Percentiles rank a stretch among this genome's conserved stretches.
Conservation (phyloP, 2,888 invertebrate species). For the Augiades crinisus region DNA sequence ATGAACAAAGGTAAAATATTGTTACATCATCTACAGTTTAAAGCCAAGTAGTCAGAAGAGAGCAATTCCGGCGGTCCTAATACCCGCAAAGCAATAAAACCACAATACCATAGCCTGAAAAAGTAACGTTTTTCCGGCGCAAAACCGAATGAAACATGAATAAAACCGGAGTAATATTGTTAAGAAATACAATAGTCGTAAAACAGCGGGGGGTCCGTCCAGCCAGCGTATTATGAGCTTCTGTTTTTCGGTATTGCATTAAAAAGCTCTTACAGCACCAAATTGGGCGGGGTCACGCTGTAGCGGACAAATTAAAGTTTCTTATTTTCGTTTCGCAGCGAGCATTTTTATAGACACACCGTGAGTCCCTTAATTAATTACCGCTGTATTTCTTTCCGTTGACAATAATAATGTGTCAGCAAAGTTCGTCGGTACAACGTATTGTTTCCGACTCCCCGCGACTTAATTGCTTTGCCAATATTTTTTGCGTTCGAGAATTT, state of each 20-base stretch:
- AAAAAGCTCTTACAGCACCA: constrained; percentile 7
- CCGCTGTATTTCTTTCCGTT: constrained; percentile 28
- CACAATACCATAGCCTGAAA: constrained; percentile 23
- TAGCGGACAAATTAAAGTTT: constrained; percentile 23
- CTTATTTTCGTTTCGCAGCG: constrained; percentile 19
- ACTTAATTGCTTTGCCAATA: constrained; percentile 26
- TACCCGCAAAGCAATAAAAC: constrained; percentile 25
- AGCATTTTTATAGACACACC: constrained; percentile 30
- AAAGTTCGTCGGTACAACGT: constrained; percentile 11
- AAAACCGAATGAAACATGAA: constrained; percentile 31
- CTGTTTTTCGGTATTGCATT: constrained; percentile 3
- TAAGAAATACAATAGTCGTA: constrained; percentile 32
- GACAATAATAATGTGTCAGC: constrained; percentile 23
- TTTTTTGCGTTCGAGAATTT: constrained; percentile 25
- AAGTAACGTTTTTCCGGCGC: constrained; percentile 26
- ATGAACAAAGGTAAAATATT: no score
- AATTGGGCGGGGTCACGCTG: background rate
- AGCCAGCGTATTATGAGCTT: constrained; percentile 22
- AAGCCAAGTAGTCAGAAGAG: constrained; percentile 15
- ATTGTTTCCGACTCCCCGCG: constrained; percentile 22
- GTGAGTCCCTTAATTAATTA: constrained; percentile 30
- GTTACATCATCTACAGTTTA: background rate
- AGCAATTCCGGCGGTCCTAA: constrained; percentile 15
- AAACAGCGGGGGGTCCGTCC: constrained; percentile 28
- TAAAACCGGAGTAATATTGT: constrained; percentile 34